Base-by-base conservation (phyloP, 2,888 invertebrate species). In the Brachyopa scutellaris region DNA sequence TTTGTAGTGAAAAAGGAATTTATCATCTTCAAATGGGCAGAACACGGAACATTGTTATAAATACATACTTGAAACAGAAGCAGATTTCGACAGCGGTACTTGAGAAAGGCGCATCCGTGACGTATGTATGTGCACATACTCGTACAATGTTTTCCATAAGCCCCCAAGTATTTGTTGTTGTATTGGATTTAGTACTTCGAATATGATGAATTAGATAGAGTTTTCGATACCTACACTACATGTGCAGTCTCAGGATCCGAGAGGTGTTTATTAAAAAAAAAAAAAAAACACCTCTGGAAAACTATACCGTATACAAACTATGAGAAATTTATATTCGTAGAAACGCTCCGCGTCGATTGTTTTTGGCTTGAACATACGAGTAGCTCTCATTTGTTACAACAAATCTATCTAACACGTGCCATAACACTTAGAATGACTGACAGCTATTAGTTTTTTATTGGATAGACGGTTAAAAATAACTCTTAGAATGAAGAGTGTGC, bases 331-430 rank as follows among this genome's bases (percentile, higher is more conserved):
- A 66, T 74, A 57, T 66, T 74, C 31, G 53, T 38, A 74, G 17
- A 61, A 62, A 38, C 51, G n/a, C 51, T 38, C 31, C 31, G 26
- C 13, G 23, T 36, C 51, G 72, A 64, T 51, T 49, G 33, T 59
- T 76, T 59, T 82, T 70, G 57, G 53, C 59, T 51, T 55, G 49
- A 64, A 53, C 64, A 51, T 64, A 64, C 55, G 26, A 64, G 53
- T 21, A 51, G 49, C n/a, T 57, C 23, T 45, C 62, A 31, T 47
- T 59, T 23, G 13, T 51, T 38, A 29, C 13, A 23, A 47, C 29
- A 53, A 51, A 78, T 72, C 38, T 51, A 66, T 70, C 26, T 64
- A 70, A 82, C 82, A 82, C 77, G 82, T 76, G 82, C 77, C 76
- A 72, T 6, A n/a, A 26, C 82, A 82, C 82, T 77, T 70, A 77